Evolutionary conservation across 2,797 vertebrate genomes (phyloP).

Genomic region (Alcedo quadribrachys): DNA sequence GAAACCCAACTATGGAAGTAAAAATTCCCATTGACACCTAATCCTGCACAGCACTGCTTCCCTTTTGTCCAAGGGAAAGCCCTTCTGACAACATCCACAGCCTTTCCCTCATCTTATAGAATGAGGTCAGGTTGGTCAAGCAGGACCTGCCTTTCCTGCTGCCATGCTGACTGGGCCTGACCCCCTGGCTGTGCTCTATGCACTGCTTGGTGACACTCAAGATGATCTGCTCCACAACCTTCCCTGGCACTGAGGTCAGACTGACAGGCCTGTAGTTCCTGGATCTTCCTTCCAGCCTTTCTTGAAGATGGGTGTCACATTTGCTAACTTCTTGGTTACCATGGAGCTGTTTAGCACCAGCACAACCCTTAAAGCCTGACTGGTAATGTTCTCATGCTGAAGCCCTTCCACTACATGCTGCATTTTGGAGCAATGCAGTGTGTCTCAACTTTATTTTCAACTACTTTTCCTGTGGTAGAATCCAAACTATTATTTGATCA

Average conservation of each 20-base stretch:
- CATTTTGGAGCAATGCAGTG: not conserved
- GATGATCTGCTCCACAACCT: too few relatives aligned
- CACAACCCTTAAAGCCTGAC: not conserved
- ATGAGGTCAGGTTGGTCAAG: too few relatives aligned
- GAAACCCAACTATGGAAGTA: not conserved
- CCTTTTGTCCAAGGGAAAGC: not conserved
- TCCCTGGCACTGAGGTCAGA: too few relatives aligned
- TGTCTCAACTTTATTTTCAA: not conserved
- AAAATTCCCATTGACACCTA: not conserved
- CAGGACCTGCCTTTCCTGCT: too few relatives aligned
- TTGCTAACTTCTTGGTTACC: not conserved
- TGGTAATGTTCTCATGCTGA: accelerated
- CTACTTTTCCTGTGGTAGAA: not conserved
- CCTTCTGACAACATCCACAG: not conserved
- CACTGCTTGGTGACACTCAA: too few relatives aligned
- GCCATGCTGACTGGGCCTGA: too few relatives aligned
- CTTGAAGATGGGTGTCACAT: too few relatives aligned
- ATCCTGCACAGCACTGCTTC: not conserved
- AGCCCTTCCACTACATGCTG: accelerated
- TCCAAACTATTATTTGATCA: not conserved
- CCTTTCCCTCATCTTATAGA: too few relatives aligned
- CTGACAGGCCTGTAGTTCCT: too few relatives aligned
- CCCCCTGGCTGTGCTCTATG: too few relatives aligned
- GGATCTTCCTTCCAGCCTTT: too few relatives aligned
- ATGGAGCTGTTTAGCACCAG: not conserved